Base-by-base conservation (phyloP, 1,140 invertebrate species). In the Papilio xuthus region DNA sequence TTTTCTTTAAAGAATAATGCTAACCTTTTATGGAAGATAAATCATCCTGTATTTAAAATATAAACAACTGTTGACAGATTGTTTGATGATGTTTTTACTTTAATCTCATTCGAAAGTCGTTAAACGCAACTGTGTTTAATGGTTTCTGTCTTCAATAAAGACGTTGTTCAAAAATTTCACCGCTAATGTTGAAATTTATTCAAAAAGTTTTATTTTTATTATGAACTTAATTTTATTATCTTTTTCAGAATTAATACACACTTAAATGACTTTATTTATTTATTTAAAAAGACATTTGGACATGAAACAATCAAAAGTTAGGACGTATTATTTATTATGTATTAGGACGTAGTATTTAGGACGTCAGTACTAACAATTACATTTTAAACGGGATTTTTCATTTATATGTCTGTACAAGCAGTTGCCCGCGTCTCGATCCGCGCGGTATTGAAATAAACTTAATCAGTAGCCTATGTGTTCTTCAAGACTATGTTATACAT, bases 51-150 rank as follows among this genome's bases (percentile, higher is more conserved):
- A 26, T 67, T 67, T 60, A 60, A 60, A 26, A 60, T 60, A 60
- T 60, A 60, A 60, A 60, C 56, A 60, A 60, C 56, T 26, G 56
- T 60, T 67, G 60, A 67, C 60, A 67, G 60, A 67, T 67, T 67
- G 60, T 67, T 67, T 67, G 60, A 67, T 67, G 23, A 67, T 67
- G 26, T 67, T 67, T 67, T 67, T 28, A 67, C 26, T 67, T 67
- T 67, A 67, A 28, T 67, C 60, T 67, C 60, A 67, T 67, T 67
- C 26, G 26, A 67, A 28, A 26, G 60, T 63, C 60, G 60, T 63
- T 63, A 63, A 67, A 67, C 60, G 26, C 60, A 67, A 32, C 26
- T 67, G 60, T 32, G 60, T 67, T 67, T 67, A 67, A 67, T 32
- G 60, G 23, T 67, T 67, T 67, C 60, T 67, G 60, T 28, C 60